phyloP scores from a whole-genome alignment of 2,888 invertebrate genomes.

The Magallana nippona region DNA sequence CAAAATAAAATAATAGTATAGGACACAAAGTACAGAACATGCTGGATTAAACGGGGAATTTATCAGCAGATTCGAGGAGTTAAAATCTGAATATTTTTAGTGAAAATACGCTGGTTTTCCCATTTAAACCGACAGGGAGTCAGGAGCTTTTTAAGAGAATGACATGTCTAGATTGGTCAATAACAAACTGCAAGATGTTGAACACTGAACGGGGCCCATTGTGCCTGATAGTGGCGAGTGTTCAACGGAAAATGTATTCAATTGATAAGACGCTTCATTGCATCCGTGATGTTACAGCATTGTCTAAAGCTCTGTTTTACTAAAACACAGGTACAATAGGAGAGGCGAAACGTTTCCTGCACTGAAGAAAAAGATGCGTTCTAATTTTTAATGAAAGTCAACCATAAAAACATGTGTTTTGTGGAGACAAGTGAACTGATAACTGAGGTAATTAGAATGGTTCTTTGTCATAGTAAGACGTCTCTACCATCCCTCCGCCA shows the following conservation, averaged over 20 bases:
- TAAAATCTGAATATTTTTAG: not conserved
- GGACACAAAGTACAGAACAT: slow-evolving; percentile 4
- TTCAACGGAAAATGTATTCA: not conserved
- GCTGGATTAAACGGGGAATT: not conserved
- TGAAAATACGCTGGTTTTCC: not conserved
- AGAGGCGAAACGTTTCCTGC: not conserved
- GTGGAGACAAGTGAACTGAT: not conserved
- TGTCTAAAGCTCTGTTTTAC: not conserved
- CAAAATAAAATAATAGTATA: not conserved
- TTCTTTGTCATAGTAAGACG: not conserved
- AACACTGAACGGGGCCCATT: not conserved
- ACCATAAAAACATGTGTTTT: slow-evolving; percentile 16
- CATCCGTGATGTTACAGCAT: slow-evolving; percentile 6
- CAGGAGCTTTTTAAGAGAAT: not conserved
- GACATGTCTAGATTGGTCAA: not conserved
- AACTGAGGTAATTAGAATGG: not conserved
- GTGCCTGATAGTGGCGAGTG: not conserved
- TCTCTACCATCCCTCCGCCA: not conserved
- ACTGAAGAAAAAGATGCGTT: not conserved
- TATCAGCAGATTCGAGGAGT: not conserved
- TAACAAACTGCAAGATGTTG: not conserved
- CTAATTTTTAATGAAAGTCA: slow-evolving; percentile 21
- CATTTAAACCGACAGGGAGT: not conserved
- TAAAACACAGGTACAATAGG: not conserved
- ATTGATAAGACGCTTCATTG: slow-evolving; percentile 23